Evolutionary conservation across 2,888 invertebrate species (phyloP), one percentile per base, ranked within the genome.

Genomic region (Rhagonycha fulva): DNA sequence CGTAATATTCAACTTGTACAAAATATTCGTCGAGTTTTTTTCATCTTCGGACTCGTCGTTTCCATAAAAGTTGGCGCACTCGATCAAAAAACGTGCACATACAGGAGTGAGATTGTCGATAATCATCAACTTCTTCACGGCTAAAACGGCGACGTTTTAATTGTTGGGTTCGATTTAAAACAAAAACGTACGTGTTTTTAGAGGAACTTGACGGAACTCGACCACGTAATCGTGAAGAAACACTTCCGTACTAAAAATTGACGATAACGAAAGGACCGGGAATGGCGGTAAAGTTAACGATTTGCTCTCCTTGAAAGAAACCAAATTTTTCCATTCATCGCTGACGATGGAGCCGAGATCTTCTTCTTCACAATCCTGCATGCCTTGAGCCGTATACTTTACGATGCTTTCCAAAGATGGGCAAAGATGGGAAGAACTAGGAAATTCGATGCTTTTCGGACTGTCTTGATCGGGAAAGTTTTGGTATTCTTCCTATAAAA

Each of bases 41-140:
- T 76, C n/a, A 26, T 70, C 24, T 47, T 80, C 70, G 32, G 74
- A 14, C 60, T 63, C n/a, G 47, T 80, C 68, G 63, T 76, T 69
- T 3, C 83, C 82, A 30, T 80, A 76, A 78, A 84, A 88, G 75
- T 87, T 87, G n/a, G 83, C 83, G 5, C 84, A 74, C 61, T 80
- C 81, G 2, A 86, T 76, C 4, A 19, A 72, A 66, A 85, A 84
- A 5, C 67, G 70, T 2, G 82, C 83, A 2, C 62, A 10, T 30
- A 88, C 82, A 2, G 88, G 86, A 0, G 88, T 88, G 14, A 87
- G 77, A 79, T 89, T 89, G 80, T 86, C 84, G 23, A 89, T 83
- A 71, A 84, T 83, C 62, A 89, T 84, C 0, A 84, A 86, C 67
- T 85, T 81, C 75, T 83, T 86, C 11, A 78, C 74, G 19, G 83